Conservation (phyloP, 1,140 invertebrate genomes). For the Cotesia glomerata region DNA sequence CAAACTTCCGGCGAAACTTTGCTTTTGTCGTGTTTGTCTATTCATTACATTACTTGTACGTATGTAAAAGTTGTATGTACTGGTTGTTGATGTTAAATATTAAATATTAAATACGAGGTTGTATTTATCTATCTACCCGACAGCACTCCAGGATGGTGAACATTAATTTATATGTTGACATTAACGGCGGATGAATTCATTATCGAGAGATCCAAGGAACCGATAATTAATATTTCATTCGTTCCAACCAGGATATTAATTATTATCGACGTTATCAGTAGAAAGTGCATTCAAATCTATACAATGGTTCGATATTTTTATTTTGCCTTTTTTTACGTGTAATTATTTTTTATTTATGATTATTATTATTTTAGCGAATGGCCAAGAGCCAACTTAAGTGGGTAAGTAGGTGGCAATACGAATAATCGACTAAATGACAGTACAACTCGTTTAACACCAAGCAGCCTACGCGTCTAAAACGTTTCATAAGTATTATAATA, state of each 20-base stretch:
- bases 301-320: background rate
- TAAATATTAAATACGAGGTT: background rate
- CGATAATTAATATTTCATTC: background rate
- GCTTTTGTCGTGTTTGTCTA: too few species aligned
- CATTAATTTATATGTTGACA: constrained; percentile 1
- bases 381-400: constrained; percentile 24
- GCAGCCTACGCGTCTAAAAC: constrained; percentile 4
- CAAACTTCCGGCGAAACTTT: constrained; percentile 20
- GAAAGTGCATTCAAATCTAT: constrained; percentile 21
- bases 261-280: constrained; percentile 30
- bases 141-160: background rate
- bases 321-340: background rate
- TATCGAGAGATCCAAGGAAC: too few species aligned
- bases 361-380: background rate
- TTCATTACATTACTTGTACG: background rate
- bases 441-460: constrained; percentile 24
- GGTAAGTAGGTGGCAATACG: constrained; percentile 33
- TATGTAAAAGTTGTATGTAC: too few species aligned
- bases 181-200: background rate
- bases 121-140: background rate
- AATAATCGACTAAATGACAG: too few species aligned
- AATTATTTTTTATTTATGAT: background rate
- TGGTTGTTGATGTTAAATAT: background rate
- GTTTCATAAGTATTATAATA: background rate
- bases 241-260: constrained; percentile 25